Evolutionary conservation across 2,888 invertebrate genomes (phyloP).

Genomic region (Clitarchus hookeri): DNA sequence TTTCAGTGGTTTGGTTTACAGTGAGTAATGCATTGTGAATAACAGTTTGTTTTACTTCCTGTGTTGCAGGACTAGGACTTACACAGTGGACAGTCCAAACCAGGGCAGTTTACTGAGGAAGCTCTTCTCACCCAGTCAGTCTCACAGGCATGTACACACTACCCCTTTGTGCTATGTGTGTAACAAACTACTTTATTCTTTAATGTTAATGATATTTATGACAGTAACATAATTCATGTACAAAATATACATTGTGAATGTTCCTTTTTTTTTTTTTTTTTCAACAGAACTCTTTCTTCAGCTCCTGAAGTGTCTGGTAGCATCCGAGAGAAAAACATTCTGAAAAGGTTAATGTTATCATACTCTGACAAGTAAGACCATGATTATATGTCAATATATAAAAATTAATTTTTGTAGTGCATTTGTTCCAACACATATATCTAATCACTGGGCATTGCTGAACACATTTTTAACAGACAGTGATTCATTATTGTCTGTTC

Average conservation of each 20-base stretch:
- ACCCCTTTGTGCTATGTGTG: too few species aligned
- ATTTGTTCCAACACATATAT: not conserved
- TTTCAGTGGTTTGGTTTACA: too few species aligned
- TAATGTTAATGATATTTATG: too few species aligned
- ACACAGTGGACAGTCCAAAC: constrained; percentile 17
- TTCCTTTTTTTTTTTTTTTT: not conserved
- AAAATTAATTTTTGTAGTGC: not conserved
- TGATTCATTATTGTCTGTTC: too few species aligned
- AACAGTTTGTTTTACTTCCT: not conserved
- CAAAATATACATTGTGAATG: not conserved
- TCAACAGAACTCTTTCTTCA: constrained; percentile 5
- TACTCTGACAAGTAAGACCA: constrained; percentile 54
- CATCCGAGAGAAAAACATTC: constrained; percentile 48
- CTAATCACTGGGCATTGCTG: too few species aligned
- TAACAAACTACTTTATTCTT: too few species aligned
- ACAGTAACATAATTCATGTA: not conserved
- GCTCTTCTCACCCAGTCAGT: constrained; percentile 28
- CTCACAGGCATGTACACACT: constrained; percentile 28
- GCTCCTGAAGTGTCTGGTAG: constrained; percentile 31
- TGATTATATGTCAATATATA: not conserved
- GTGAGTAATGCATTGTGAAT: too few species aligned
- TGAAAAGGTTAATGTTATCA: constrained; percentile 50
- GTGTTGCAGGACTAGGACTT: constrained; percentile 6
- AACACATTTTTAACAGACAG: too few species aligned
- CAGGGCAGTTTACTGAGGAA: constrained; percentile 28